phyloP scores from a whole-genome alignment of 2,888 invertebrate species.

The Drosophila subquinaria region DNA sequence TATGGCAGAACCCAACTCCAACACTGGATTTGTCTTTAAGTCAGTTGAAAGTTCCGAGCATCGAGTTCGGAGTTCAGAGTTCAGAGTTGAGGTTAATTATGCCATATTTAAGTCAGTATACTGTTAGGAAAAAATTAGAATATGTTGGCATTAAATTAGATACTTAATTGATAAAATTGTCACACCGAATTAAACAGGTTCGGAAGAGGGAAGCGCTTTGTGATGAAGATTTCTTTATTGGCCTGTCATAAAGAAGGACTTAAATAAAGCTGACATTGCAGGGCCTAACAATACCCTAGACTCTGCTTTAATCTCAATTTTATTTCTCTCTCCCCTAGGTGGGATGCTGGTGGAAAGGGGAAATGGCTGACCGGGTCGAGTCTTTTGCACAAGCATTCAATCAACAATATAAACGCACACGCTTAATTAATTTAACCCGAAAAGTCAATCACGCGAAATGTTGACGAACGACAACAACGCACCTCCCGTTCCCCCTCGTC shows the following conservation, averaged over 20 bases:
- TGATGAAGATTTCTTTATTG: background rate
- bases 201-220: background rate
- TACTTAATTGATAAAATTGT: conserved; percentile 7
- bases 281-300: background rate
- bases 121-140: background rate
- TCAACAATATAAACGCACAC: conserved; percentile 76
- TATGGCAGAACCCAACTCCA: conserved; percentile 16
- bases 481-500: background rate
- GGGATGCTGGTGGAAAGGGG: background rate
- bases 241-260: background rate
- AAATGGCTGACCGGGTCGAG: conserved; percentile 12
- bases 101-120: background rate
- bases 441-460: conserved; percentile 75
- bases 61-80: background rate
- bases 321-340: background rate
- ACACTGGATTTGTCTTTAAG: conserved; percentile 10
- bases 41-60: conserved; percentile 8
- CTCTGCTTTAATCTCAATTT: background rate
- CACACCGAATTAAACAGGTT: background rate
- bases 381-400: conserved; percentile 56
- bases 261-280: background rate
- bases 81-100: conserved; percentile 12
- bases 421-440: conserved; percentile 80
- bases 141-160: conserved; percentile 1
- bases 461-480: conserved; percentile 59